A percentile compares a stretch with the other conserved stretches of the same genome.
These are phyloP conservation scores for Oligia strigilis DNA, from an alignment of 2,888 invertebrate species.

Conservation along the genomic window DNA sequence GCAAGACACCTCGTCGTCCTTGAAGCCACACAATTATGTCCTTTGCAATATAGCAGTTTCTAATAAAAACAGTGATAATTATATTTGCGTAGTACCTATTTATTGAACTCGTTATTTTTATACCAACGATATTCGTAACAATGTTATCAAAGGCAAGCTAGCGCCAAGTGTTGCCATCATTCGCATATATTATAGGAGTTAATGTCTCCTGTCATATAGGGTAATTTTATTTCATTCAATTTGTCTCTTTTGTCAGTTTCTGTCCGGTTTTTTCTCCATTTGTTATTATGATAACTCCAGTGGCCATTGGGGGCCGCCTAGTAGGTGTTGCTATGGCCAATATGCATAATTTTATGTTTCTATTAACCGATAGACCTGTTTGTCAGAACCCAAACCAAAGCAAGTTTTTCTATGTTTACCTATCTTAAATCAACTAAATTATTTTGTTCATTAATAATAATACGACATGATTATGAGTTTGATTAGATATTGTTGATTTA, in stretches of 20 bases:
- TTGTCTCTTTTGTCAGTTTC: conserved; percentile 18
- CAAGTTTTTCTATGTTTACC: conserved; percentile 46
- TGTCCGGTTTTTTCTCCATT: conserved; percentile 54
- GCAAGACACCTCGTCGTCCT: conserved; percentile 34
- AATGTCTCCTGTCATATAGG: neutral
- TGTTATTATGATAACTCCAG: conserved; percentile 67
- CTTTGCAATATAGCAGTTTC: conserved; percentile 30
- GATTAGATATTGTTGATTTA: conserved; percentile 39
- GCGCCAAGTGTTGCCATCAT: conserved; percentile 10
- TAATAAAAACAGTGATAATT: conserved; percentile 35
- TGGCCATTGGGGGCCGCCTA: conserved; percentile 61
- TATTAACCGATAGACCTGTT: conserved; percentile 66
- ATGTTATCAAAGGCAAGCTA: conserved; percentile 39
- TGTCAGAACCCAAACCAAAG: conserved; percentile 46
- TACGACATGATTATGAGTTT: conserved; percentile 46
- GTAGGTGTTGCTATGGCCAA: conserved; percentile 72
- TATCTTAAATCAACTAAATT: conserved; percentile 43
- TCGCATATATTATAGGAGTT: neutral
- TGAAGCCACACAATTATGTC: conserved; percentile 29
- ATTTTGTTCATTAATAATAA: conserved; percentile 53
- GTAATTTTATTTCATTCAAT: conserved; percentile 6
- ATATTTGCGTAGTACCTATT: conserved; percentile 36
- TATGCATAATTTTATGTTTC: conserved; percentile 79
- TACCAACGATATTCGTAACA: conserved; percentile 37
- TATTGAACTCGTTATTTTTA: conserved; percentile 50